Percentiles rank a stretch among this genome's conserved stretches.
phyloP scores from a whole-genome alignment of 2,797 vertebrate species.

The Rhynchonycteris naso region DNA sequence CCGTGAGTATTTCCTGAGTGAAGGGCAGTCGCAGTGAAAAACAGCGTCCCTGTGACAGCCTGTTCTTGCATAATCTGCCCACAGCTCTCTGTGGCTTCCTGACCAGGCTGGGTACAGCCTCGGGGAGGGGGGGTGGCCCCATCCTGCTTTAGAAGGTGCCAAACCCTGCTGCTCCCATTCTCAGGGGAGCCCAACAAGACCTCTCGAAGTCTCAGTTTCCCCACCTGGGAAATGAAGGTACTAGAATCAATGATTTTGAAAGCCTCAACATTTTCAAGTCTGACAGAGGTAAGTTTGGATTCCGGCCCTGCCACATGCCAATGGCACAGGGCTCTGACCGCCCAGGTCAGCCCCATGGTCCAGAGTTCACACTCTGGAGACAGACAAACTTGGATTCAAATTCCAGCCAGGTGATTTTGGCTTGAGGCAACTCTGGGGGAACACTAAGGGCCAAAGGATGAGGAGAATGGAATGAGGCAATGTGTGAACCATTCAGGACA shows the following conservation, averaged over 20 bases:
- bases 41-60: neutral
- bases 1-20: slow-evolving; percentile 61
- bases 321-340: neutral
- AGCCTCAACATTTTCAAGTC: neutral
- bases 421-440: neutral
- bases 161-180: neutral
- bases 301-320: neutral
- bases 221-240: neutral
- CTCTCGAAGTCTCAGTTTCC: neutral
- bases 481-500: rapidly evolving
- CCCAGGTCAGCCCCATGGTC: rapidly evolving
- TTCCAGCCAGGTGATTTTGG: neutral
- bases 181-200: neutral
- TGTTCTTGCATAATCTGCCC: slow-evolving; percentile 60
- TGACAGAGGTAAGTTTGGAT: neutral
- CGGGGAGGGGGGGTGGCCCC: neutral
- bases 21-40: slow-evolving; percentile 46
- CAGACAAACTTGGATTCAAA: neutral
- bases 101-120: neutral
- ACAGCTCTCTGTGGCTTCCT: slow-evolving; percentile 72
- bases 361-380: neutral
- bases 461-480: neutral
- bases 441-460: neutral
- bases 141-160: slow-evolving; percentile 36
- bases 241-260: neutral